phyloP scores from a whole-genome alignment of 2,888 invertebrate species.

The Limenitis camilla region DNA sequence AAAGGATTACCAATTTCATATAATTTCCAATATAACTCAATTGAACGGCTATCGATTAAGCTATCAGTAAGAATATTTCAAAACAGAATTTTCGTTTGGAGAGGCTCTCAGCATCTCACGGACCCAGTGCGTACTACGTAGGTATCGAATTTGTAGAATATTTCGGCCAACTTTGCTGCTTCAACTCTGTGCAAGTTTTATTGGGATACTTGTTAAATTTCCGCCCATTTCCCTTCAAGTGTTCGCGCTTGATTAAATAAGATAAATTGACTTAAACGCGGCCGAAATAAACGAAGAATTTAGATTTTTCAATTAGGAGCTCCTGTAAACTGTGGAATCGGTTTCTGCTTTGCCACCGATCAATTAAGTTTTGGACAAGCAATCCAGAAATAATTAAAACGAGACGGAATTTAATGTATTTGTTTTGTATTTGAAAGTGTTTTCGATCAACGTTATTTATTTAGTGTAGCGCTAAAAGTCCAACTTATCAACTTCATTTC shows the following conservation, averaged over 20 bases:
- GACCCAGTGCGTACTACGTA: conserved; percentile 27
- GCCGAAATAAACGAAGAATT: conserved; percentile 34
- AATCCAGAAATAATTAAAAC: conserved; percentile 32
- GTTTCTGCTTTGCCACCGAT: conserved; percentile 32
- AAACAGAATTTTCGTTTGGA: conserved; percentile 15
- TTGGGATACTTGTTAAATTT: conserved; percentile 74
- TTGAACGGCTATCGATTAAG: conserved; percentile 11
- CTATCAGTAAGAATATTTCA: conserved; percentile 14
- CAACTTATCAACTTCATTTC: too few species aligned
- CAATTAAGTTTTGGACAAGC: conserved; percentile 32
- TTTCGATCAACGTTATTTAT: background rate
- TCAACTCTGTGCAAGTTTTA: conserved; percentile 65
- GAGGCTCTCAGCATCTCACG: conserved; percentile 17
- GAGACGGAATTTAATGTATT: conserved; percentile 14
- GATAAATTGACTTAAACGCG: conserved; percentile 65
- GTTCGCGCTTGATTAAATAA: conserved; percentile 70
- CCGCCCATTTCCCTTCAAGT: conserved; percentile 60
- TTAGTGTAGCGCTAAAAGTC: background rate
- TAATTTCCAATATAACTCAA: background rate
- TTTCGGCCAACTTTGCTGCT: conserved; percentile 52
- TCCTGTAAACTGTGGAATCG: conserved; percentile 29
- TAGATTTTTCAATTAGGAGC: conserved; percentile 38
- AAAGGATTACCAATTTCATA: background rate
- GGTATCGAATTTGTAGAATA: conserved; percentile 60
- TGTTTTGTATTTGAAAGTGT: conserved; percentile 5